phyloP scores from a whole-genome alignment of 2,797 vertebrate species.

The Amazona ochrocephala region DNA sequence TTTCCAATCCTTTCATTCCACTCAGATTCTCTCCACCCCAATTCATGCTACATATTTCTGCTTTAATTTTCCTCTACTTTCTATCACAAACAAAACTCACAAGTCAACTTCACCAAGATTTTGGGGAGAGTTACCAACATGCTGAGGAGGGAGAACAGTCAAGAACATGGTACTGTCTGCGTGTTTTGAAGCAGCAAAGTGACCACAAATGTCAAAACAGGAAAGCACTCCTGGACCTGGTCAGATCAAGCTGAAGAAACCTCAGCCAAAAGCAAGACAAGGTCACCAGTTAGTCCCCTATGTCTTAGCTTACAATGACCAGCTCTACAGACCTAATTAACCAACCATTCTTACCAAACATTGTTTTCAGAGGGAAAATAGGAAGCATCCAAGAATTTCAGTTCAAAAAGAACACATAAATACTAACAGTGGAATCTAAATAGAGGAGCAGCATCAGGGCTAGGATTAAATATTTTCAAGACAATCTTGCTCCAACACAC shows the following conservation, averaged over 20 bases:
- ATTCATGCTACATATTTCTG: not conserved
- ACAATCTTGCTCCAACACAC: not conserved
- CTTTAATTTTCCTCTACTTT: not conserved
- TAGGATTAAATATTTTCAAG: not conserved
- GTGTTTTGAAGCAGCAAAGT: not conserved
- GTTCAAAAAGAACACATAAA: not conserved
- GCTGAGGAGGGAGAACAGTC: not conserved
- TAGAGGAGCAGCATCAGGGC: not conserved
- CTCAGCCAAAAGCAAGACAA: slow-evolving; percentile 30
- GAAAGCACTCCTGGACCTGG: not conserved
- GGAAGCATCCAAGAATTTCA: slow-evolving; percentile 32
- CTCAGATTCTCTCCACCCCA: not conserved
- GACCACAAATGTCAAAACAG: slow-evolving; percentile 44
- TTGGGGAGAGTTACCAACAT: not conserved
- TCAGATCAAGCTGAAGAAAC: slow-evolving; percentile 18
- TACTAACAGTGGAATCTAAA: not conserved
- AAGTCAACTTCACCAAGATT: not conserved
- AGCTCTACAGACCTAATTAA: not conserved
- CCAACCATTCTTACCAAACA: slow-evolving; percentile 1
- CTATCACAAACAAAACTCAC: not conserved
- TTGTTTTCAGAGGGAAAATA: slow-evolving; percentile 46
- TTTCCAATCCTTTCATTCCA: not conserved
- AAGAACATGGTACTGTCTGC: not conserved
- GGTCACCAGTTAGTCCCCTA: not conserved
- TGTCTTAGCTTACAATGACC: not conserved